Base-by-base conservation (phyloP, 2,888 invertebrate species). In the Eurytoma adleriae region DNA sequence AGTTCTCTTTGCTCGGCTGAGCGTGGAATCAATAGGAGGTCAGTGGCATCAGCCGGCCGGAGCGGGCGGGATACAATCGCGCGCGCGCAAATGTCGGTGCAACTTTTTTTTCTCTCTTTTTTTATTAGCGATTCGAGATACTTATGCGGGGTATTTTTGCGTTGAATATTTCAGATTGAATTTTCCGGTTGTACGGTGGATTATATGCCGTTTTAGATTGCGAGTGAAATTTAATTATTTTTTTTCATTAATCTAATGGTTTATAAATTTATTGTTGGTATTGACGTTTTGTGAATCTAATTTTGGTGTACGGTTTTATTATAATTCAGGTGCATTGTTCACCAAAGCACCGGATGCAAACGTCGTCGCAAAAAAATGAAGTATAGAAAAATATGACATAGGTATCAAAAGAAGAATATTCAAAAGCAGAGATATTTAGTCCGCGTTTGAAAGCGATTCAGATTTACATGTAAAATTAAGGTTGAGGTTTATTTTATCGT, bases 21-120 rank as follows among this genome's bases (percentile, higher is more conserved):
- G 69, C 56, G 18, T 18, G 30, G 75, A 79, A 79, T 79, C 79
- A 79, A 79, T 79, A 79, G 74, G 74, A 57, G 74, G 79, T 79
- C 79, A 79, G 70, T 79, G 79, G 79, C 79, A 79, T 71, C 69
- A 54, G 64, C 64, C 14, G 24, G 24, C 40, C 40, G 40, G 24
- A 62, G 27, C 14, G 16, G 18, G 27, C 66, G 40, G 59, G 24
- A 7, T 20, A 59, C 69, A 52, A 10, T 62, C n/a, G 50, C 62
- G 12, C 40, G 5, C 20, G 56, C 70, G 52, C 62, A n/a, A 27
- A 52, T 54, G 62, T 59, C 71, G 52, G 52, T 62, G 27, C 40
- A n/a, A 27, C 64, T n/a, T 40, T 30, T 14, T 10, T 27, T 5
- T n/a, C 64, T n/a, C 1, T 16, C 24, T 1, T 40, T 54, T 18